Percentiles rank a stretch among this genome's conserved stretches.
phyloP scores from a whole-genome alignment of 2,113 vertebrate genomes.

The Pelvicachromis taeniatus region DNA sequence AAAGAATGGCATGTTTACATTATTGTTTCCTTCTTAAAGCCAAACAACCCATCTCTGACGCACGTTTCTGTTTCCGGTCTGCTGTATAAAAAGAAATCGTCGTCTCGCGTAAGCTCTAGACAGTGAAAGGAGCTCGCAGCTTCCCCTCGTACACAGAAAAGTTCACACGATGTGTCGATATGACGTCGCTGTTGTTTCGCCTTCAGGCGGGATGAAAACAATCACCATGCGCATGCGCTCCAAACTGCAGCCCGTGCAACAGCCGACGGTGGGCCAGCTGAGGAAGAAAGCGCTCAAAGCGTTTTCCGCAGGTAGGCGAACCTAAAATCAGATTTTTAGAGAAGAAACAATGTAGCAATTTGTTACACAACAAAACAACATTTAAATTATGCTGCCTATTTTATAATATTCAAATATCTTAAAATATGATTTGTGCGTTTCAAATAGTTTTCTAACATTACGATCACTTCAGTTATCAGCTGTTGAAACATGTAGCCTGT shows the following conservation, averaged over 20 bases:
- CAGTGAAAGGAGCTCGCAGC: fast-evolving
- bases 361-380: neutral
- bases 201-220: neutral
- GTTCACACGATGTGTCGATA: neutral
- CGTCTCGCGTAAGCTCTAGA: neutral
- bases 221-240: fast-evolving
- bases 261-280: neutral
- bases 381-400: neutral
- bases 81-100: neutral
- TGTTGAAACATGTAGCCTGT: neutral
- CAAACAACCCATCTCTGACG: neutral
- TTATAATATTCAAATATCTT: neutral
- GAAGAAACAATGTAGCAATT: neutral
- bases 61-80: neutral
- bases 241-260: fast-evolving
- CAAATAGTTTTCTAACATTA: neutral
- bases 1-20: fast-evolving
- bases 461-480: neutral
- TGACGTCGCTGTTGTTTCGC: neutral
- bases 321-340: fast-evolving
- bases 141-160: neutral
- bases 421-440: neutral
- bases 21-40: neutral
- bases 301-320: neutral
- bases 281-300: neutral